phyloP scores from a whole-genome alignment of 2,888 invertebrate genomes.

The Melanotus villosus region DNA sequence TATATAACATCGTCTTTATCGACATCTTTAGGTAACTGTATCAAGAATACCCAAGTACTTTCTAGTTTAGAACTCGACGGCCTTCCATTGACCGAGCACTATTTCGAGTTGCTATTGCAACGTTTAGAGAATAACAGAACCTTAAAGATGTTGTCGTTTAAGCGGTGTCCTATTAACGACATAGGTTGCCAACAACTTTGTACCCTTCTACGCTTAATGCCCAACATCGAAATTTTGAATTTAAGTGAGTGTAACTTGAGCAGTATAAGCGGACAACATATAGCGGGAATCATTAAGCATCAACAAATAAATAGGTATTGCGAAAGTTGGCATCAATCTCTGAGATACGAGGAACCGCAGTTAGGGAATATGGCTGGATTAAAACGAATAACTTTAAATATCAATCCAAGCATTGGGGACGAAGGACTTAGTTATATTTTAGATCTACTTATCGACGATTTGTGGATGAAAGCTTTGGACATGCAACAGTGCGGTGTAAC shows the following conservation, averaged over 20 bases:
- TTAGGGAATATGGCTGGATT: conserved; percentile 82
- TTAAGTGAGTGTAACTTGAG: conserved; percentile 79
- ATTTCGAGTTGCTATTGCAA: conserved; percentile 70
- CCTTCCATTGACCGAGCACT: conserved; percentile 78
- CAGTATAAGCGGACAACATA: conserved; percentile 73
- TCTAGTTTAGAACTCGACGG: conserved; percentile 79
- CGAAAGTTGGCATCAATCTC: conserved; percentile 85
- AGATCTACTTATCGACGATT: conserved; percentile 81
- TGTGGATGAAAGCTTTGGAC: conserved; percentile 87
- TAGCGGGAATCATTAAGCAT: conserved; percentile 77
- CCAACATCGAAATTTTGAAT: conserved; percentile 79
- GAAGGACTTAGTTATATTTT: conserved; percentile 74
- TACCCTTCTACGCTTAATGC: conserved; percentile 76
- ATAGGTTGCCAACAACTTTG: conserved; percentile 81
- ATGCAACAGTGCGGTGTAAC: conserved; percentile 83
- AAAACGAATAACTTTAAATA: conserved; percentile 78
- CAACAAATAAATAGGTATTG: conserved; percentile 76
- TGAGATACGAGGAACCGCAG: conserved; percentile 83
- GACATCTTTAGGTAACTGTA: conserved; percentile 76
- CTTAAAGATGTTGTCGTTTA: conserved; percentile 78
- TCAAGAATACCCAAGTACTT: conserved; percentile 76
- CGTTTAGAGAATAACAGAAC: conserved; percentile 76
- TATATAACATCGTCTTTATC: conserved; percentile 78
- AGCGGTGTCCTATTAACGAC: conserved; percentile 79
- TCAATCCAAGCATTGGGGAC: conserved; percentile 79